Conservation (phyloP, 1,140 invertebrate species). For the Drosophila sproati region DNA sequence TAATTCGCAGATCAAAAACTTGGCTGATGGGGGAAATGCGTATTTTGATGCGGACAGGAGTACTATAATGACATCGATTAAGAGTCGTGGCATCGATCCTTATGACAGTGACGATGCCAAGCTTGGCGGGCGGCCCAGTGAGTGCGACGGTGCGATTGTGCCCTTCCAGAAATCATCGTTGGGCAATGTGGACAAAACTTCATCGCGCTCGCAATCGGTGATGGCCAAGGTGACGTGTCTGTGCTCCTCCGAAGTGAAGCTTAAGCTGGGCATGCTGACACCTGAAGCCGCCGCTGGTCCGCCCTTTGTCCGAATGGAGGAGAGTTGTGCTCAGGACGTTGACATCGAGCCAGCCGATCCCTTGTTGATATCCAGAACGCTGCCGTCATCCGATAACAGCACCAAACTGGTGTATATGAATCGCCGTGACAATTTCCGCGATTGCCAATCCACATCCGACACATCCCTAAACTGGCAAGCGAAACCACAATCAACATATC, state of each 20-base stretch:
- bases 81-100: not conserved
- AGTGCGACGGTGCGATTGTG: not conserved
- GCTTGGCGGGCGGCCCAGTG: not conserved
- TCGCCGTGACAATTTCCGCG: not conserved
- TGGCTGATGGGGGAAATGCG: too few species aligned
- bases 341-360: constrained; percentile 1
- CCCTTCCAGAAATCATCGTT: constrained; percentile 28
- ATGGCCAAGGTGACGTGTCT: constrained; percentile 60
- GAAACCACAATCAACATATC: too few species aligned
- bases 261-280: not conserved
- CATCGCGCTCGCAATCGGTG: constrained; percentile 55
- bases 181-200: constrained; percentile 39
- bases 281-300: not conserved
- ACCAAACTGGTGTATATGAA: constrained; percentile 10
- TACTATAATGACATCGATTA: constrained; percentile 2
- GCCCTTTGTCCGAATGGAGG: constrained; percentile 35
- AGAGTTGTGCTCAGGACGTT: constrained; percentile 24
- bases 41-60: constrained; percentile 9
- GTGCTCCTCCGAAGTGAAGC: constrained; percentile 26
- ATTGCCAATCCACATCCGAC: constrained; percentile 16
- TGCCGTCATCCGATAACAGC: not conserved
- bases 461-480: not conserved
- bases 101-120: not conserved
- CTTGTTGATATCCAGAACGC: not conserved
- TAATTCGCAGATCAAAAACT: too few species aligned